Conservation (phyloP, 2,888 invertebrate species). For the Morpho achilles region DNA sequence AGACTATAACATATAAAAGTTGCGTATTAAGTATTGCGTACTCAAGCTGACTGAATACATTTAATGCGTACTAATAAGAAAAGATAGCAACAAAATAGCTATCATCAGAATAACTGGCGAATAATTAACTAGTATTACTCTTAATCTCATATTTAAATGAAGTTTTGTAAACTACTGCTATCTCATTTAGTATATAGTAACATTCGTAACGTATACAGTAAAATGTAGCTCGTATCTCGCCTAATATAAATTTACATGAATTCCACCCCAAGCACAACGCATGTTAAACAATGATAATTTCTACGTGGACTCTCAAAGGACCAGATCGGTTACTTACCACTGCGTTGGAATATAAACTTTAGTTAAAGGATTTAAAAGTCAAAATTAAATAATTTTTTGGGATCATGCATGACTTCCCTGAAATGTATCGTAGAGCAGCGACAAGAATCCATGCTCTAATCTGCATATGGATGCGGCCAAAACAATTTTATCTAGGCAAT, state of each 20-base stretch:
- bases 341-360: slow-evolving; percentile 18
- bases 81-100: too few relatives aligned
- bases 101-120: too few relatives aligned
- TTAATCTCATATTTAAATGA: too few relatives aligned
- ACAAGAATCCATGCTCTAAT: slow-evolving; percentile 66
- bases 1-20: too few relatives aligned
- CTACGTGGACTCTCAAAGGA: slow-evolving; percentile 31
- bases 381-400: slow-evolving; percentile 5
- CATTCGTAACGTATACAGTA: not conserved
- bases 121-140: too few relatives aligned
- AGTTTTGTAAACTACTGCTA: too few relatives aligned
- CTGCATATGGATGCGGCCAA: slow-evolving; percentile 56
- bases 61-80: too few relatives aligned
- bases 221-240: slow-evolving; percentile 5
- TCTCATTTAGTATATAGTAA: too few relatives aligned
- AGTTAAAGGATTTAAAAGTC: slow-evolving; percentile 8
- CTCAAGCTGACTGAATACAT: too few relatives aligned
- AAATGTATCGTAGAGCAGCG: slow-evolving; percentile 55
- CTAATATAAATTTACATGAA: slow-evolving; percentile 24
- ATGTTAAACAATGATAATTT: slow-evolving; percentile 65
- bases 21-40: too few relatives aligned
- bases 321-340: not conserved
- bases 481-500: slow-evolving; percentile 29
- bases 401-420: slow-evolving; percentile 43
- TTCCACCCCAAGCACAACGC: slow-evolving; percentile 28